Evolutionary conservation across 2,888 invertebrate genomes (phyloP), one percentile per base, ranked within the genome.

Genomic region (Eumacrocentrus americanus): DNA sequence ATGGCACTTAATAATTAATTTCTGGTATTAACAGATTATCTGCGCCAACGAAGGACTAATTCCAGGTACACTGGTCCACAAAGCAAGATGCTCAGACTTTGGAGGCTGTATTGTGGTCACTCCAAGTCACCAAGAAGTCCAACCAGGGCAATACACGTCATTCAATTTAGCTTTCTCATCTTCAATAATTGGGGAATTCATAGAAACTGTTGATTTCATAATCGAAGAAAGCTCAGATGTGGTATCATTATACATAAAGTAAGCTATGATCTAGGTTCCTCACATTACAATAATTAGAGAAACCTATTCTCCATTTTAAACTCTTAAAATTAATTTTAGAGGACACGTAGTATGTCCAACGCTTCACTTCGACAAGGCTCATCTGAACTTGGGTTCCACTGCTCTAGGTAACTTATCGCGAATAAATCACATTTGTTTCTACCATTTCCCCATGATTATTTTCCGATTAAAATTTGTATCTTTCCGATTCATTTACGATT

Each of bases 271-370:
- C 6, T 1, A 22, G 14, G 14, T 14, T 23, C 2, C 4, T 2
- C 7, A 53, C n/a, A 29, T 47, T n/a, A 23, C 9, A 20, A 14
- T 20, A n/a, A 44, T 55, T 60, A 38, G 37, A 50, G 14, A 29
- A 14, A 22, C 16, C 35, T 40, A 55, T 58, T 14, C 48, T 38
- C 58, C 4, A 35, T n/a, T 58, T 44, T 60, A n/a, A n/a, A n/a
- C n/a, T n/a, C n/a, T n/a, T n/a, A n/a, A n/a, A n/a, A n/a, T 44
- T 35, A 7, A 7, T 12, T 83, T 62, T 76, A 89, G 88, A 69
- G 89, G 89, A 12, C 84, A 82, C 72, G 82, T 88, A 1, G 79
- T 88, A 57, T 86, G 85, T 70, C 89, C 89, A 1, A 82, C 85
- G 6, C 71, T 89, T 22, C 82, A 77, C 71, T 85, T 87, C 65